Evolutionary conservation across 1,140 invertebrate species (phyloP), one percentile per base, ranked within the genome.

Genomic region (Nasonia giraulti): DNA sequence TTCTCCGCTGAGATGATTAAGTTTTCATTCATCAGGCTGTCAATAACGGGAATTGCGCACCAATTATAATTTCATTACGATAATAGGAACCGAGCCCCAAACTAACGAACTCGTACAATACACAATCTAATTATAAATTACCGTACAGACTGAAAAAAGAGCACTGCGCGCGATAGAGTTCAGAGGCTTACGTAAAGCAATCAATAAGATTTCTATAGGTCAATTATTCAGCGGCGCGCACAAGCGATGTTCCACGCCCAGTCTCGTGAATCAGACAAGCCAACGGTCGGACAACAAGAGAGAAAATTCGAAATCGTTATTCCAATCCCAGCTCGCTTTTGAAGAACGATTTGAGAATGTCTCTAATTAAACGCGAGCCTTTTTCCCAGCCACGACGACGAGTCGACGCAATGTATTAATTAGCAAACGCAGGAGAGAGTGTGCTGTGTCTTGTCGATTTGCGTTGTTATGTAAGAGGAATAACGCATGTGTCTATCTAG

Each of bases 191-290:
- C n/a, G 68, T 69, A 23, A 69, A 69, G 27, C 27, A 50, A 23
- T 31, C 68, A 69, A 69, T 69, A 11, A 23, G 68, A 23, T 71
- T 71, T 71, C 23, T 71, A 71, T 71, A 17, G 10, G 14, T 71
- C 69, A 71, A 71, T 71, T 71, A 71, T 71, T 71, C 27, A 33
- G 7, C 31, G 69, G 14, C 55, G 55, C 14, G 11, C 5, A 71
- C 7, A 31, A 71, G 27, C 23, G 69, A 71, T 71, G 69, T 33
- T 33, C 69, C 69, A 71, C 69, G 27, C 69, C 69, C 69, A 71
- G 23, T 33, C 20, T 27, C 20, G 12, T 31, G 69, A 71, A 71
- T 71, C 17, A 17, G 11, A 27, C 12, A 11, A 33, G 11, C 27
- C 11, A 71, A 17, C 27, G 69, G 69, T 17, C 69, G 20, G 11